Percentiles rank a stretch among this genome's conserved stretches.
These are phyloP conservation scores for Amphipoea lucens DNA, from an alignment of 2,888 invertebrate species.

Conservation along the genomic window DNA sequence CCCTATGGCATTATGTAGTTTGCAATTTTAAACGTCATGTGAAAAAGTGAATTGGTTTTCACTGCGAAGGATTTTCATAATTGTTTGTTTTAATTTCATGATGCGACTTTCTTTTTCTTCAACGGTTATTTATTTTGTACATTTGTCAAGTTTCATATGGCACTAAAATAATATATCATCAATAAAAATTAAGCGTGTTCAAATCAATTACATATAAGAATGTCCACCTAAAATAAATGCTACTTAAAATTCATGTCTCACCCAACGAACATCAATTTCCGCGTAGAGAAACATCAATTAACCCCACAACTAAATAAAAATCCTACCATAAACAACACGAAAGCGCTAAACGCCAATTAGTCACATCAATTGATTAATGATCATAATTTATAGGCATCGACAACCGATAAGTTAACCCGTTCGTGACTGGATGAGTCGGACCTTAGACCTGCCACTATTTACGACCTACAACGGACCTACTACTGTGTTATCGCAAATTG, in stretches of 20 bases:
- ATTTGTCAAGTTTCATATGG: not conserved
- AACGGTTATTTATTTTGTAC: not conserved
- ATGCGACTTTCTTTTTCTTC: not conserved
- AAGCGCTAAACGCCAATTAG: conserved; percentile 59
- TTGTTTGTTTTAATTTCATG: conserved; percentile 2
- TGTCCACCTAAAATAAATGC: conserved; percentile 14
- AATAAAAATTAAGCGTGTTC: not conserved
- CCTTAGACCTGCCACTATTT: conserved; percentile 67
- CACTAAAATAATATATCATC: not conserved
- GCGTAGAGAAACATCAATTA: conserved; percentile 29
- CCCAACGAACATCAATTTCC: conserved; percentile 31
- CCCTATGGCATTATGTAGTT: conserved; percentile 39
- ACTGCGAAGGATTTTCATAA: not conserved
- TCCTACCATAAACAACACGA: conserved; percentile 21
- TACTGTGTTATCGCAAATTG: conserved; percentile 78
- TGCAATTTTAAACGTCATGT: conserved; percentile 47
- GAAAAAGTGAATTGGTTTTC: conserved; percentile 31
- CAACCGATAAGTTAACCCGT: conserved; percentile 58
- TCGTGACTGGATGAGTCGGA: conserved; percentile 65
- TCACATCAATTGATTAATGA: conserved; percentile 63
- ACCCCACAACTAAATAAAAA: conserved; percentile 34
- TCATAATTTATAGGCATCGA: conserved; percentile 59
- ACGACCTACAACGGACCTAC: conserved; percentile 71
- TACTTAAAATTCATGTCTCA: conserved; percentile 31
- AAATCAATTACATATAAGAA: conserved; percentile 18